A percentile compares a stretch with the other conserved stretches of the same genome.
Evolutionary conservation across 2,113 vertebrate genomes (phyloP).

Genomic region (Varanus salvator): DNA sequence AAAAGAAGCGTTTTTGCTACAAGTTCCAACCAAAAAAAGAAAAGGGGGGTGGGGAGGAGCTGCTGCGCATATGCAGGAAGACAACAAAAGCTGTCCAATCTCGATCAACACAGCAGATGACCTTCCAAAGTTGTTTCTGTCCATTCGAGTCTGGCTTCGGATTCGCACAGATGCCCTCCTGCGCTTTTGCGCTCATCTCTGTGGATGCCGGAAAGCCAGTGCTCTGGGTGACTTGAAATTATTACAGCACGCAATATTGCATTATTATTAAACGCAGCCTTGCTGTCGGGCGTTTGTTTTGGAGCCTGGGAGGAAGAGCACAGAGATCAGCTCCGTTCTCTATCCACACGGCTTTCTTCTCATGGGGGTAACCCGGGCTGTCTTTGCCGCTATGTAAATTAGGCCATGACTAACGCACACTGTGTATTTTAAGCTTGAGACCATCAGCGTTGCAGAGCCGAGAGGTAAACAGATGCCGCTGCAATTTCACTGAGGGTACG

Average conservation of each 20-base stretch:
- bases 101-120: not conserved
- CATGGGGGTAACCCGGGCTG: slow-evolving; percentile 53
- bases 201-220: slow-evolving; percentile 25
- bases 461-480: slow-evolving; percentile 92
- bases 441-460: slow-evolving; percentile 87
- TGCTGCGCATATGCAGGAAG: not conserved
- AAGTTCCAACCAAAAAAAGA: accelerated
- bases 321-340: slow-evolving; percentile 29
- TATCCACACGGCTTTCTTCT: slow-evolving; percentile 54
- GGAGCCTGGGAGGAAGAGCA: slow-evolving; percentile 44
- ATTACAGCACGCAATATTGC: slow-evolving; percentile 38
- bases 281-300: slow-evolving; percentile 31
- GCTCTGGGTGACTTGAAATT: slow-evolving; percentile 24
- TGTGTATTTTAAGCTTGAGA: slow-evolving; percentile 87
- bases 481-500: slow-evolving; percentile 78
- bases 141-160: accelerated
- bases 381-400: slow-evolving; percentile 83
- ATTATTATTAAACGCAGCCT: not conserved
- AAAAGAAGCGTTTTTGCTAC: not conserved
- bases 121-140: accelerated
- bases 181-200: not conserved
- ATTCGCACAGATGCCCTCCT: not conserved
- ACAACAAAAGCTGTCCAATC: not conserved
- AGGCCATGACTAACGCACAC: slow-evolving; percentile 84
- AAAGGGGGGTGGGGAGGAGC: not conserved